Percentiles rank a stretch among this genome's conserved stretches.
Evolutionary conservation across 2,888 invertebrate species (phyloP).

Genomic region (Aethes cnicana): DNA sequence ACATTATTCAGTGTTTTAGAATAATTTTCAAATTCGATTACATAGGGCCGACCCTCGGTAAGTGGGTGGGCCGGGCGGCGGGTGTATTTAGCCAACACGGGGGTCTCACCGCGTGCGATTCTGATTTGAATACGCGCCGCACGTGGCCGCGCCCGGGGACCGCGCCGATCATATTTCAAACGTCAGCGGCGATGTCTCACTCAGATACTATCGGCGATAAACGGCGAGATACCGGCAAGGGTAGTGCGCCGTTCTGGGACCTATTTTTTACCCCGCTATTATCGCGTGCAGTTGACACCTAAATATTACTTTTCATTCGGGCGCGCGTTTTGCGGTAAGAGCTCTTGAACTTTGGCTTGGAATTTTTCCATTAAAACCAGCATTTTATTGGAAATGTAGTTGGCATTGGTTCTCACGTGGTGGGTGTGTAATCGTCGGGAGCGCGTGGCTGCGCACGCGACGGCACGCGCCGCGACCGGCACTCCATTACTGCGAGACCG

Average conservation of each 20-base stretch:
- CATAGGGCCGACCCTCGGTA: conserved; percentile 81
- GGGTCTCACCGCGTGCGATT: conserved; percentile 78
- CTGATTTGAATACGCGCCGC: conserved; percentile 82
- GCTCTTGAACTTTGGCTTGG: conserved; percentile 62
- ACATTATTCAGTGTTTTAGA: conserved; percentile 83
- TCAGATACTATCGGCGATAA: conserved; percentile 81
- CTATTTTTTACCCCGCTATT: conserved; percentile 79
- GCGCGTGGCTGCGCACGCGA: conserved; percentile 47
- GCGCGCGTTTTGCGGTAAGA: conserved; percentile 65
- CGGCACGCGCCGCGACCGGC: conserved; percentile 48
- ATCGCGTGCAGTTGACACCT: conserved; percentile 81
- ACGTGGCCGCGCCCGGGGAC: conserved; percentile 78
- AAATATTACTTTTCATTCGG: conserved; percentile 76
- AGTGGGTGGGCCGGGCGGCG: conserved; percentile 77
- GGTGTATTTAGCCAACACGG: conserved; percentile 83
- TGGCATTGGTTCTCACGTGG: conserved; percentile 59
- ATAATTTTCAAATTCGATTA: conserved; percentile 83
- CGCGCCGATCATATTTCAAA: conserved; percentile 81
- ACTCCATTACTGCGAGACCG: conserved; percentile 74
- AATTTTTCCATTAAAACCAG: conserved; percentile 44
- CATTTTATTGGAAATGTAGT: neutral
- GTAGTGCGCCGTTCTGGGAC: conserved; percentile 64
- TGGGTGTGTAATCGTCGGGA: conserved; percentile 59
- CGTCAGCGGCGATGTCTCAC: conserved; percentile 82
- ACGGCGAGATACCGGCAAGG: conserved; percentile 74